phyloP scores from a whole-genome alignment of 2,797 vertebrate species.

The Gadopsis bispinosus region DNA sequence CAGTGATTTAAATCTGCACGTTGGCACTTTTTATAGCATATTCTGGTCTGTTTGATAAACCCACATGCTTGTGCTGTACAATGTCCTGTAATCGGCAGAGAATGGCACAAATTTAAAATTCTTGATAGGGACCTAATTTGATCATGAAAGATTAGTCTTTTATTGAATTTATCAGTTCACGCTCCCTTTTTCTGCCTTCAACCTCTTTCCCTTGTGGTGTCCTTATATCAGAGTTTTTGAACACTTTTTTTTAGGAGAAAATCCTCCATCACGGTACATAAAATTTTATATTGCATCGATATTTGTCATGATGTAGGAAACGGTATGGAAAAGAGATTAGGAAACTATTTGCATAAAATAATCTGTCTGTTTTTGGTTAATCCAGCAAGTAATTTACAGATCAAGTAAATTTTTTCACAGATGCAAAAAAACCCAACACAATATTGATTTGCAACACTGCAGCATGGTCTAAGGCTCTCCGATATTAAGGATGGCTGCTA shows the following conservation, averaged over 20 bases:
- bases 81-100: constrained; percentile 2
- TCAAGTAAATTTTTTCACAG: not conserved
- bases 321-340: not conserved
- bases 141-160: constrained; percentile 35
- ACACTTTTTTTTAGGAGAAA: not conserved
- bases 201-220: not conserved
- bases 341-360: not conserved
- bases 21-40: not conserved
- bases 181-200: constrained; percentile 6
- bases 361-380: not conserved
- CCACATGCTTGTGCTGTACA: not conserved
- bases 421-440: not conserved
- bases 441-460: not conserved
- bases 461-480: not conserved
- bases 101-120: constrained; percentile 10
- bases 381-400: not conserved
- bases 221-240: not conserved
- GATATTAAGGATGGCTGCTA: not conserved
- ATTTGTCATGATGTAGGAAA: not conserved
- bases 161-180: constrained; percentile 31
- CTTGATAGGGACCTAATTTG: constrained; percentile 19
- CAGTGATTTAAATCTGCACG: constrained; percentile 36
- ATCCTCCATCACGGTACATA: not conserved
- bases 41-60: constrained; percentile 14
- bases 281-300: not conserved